These are phyloP conservation scores for Listrodromus nycthemerus DNA, from an alignment of 2,888 invertebrate species.

Conservation along the genomic window DNA sequence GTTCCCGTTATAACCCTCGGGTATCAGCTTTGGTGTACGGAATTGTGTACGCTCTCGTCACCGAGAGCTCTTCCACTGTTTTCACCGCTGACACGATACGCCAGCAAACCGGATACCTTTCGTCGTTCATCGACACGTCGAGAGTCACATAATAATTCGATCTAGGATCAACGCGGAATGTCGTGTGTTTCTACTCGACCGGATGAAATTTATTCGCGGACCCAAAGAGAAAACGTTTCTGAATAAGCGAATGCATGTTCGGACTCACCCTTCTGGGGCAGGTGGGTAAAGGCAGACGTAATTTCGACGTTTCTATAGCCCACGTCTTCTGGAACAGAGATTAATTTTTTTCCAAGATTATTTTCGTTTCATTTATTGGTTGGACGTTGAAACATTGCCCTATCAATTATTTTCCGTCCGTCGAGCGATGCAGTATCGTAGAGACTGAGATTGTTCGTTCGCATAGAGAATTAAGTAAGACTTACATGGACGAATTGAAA, in stretches of 20 bases:
- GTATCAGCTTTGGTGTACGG: constrained; percentile 7
- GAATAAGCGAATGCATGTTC: not conserved
- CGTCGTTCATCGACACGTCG: constrained; percentile 31
- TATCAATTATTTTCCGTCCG: constrained; percentile 8
- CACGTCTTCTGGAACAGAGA: constrained; percentile 85
- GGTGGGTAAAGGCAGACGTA: constrained; percentile 84
- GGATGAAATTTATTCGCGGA: not conserved
- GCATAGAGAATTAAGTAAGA: not conserved
- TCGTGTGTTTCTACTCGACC: constrained; percentile 18
- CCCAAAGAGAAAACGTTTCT: not conserved
- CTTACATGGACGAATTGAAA: not conserved
- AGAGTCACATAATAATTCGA: constrained; percentile 28
- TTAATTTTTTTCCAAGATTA: constrained; percentile 11
- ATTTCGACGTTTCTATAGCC: constrained; percentile 85
- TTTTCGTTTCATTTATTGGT: constrained; percentile 12
- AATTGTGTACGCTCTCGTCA: not conserved
- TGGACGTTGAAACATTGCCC: not conserved
- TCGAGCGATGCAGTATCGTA: constrained; percentile 10
- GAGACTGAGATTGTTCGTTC: constrained; percentile 7
- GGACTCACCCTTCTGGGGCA: constrained; percentile 84
- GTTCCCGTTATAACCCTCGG: constrained; percentile 4
- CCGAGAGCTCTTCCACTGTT: not conserved
- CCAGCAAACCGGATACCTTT: constrained; percentile 23
- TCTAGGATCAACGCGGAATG: constrained; percentile 23
- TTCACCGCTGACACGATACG: constrained; percentile 2